These are phyloP conservation scores for Microctonus brassicae DNA, from an alignment of 2,888 invertebrate species.

Conservation along the genomic window DNA sequence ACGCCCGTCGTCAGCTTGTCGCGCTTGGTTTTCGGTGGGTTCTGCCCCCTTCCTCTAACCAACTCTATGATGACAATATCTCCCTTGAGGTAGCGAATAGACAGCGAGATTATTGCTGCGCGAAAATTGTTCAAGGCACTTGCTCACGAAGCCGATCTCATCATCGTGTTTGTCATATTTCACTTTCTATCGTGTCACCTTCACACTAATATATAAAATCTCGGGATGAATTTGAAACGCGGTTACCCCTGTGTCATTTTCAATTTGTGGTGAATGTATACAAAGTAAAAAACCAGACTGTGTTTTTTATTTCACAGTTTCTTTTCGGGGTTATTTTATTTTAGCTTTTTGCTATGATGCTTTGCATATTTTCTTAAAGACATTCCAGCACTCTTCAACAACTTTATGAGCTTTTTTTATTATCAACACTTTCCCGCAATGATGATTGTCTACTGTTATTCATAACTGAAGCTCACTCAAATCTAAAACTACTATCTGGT, in stretches of 20 bases:
- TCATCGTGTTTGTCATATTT: slow-evolving; percentile 41
- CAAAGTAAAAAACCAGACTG: background rate
- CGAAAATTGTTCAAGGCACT: background rate
- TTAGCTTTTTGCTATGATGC: background rate
- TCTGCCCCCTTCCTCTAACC: background rate
- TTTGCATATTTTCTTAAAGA: background rate
- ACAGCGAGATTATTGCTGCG: background rate
- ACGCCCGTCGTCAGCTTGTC: slow-evolving; percentile 25
- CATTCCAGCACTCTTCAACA: background rate
- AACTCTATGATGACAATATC: background rate
- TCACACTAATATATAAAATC: slow-evolving; percentile 10
- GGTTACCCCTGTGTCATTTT: slow-evolving; percentile 18
- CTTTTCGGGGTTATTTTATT: background rate
- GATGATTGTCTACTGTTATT: no score
- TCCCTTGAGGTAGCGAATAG: background rate
- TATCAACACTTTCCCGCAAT: background rate
- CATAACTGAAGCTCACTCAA: no score
- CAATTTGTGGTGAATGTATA: slow-evolving; percentile 20
- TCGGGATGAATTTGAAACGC: slow-evolving; percentile 29
- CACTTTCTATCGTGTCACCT: slow-evolving; percentile 23
- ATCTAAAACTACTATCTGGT: no score
- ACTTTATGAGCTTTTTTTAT: background rate
- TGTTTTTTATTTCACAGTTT: slow-evolving; percentile 3
- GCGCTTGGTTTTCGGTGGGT: slow-evolving; percentile 29
- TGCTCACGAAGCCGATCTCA: background rate